Evolutionary conservation across 2,888 invertebrate species (phyloP), one percentile per base, ranked within the genome.

Genomic region (Cataglyphis albicans): DNA sequence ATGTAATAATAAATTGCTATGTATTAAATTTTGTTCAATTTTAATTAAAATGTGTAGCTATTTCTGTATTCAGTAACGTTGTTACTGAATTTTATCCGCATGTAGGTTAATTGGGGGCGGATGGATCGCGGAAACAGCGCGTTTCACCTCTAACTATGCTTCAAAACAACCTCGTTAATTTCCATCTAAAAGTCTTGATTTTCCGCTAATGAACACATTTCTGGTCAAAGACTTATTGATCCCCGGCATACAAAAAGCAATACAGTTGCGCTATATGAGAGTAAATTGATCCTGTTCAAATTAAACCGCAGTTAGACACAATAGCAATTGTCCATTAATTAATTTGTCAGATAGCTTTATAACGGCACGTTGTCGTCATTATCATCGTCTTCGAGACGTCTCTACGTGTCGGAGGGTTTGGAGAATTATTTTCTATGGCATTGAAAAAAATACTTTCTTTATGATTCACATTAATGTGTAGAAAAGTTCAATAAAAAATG

Each of bases 301-400:
- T 89, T 90, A 87, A 89, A 90, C 83, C 84, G 75, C 87, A 84
- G 84, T 85, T 81, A 86, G 85, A 83, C 87, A 52, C 2, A 89
- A 91, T 89, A 86, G 88, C 85, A 87, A 86, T 84, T 76, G 76
- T 65, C 67, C 83, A 61, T 86, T 90, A 91, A 91, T 91, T 90
- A 91, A 90, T 91, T 87, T 76, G 81, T 82, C 82, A 84, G 44
- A 65, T 59, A 35, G 55, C 41, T 55, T 72, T 64, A 61, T 10
- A 32, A n/a, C 64, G 61, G 68, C 48, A 29, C 55, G 29, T 59
- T n/a, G 25, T 35, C 59, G 29, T 61, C 67, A 35, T 64, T 35
- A 32, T 61, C 38, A 25, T 52, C n/a, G 38, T 63, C n/a, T 72
- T 72, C 18, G 12, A 48, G 18, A n/a, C 15, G 15, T 67, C 25